Percentiles rank a stretch among this genome's conserved stretches.
Evolutionary conservation across 2,888 invertebrate species (phyloP).

Genomic region (Drosophila lacicola): DNA sequence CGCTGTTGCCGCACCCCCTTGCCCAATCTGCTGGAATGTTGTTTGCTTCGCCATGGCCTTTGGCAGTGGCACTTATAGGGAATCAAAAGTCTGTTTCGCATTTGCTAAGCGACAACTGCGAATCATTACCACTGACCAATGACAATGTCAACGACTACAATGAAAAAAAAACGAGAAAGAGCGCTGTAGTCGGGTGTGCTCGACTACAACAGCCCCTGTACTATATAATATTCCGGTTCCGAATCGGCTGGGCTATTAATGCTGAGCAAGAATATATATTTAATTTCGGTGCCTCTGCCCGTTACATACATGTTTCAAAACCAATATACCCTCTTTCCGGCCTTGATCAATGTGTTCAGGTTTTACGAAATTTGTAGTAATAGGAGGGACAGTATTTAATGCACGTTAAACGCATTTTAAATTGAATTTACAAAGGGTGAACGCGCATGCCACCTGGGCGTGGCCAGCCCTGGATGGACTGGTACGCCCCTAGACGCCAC

Average conservation of each 20-base stretch:
- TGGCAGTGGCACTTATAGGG: slow-evolving; percentile 70
- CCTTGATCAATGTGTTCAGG: too few relatives aligned
- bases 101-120: slow-evolving; percentile 19
- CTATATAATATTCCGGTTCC: too few relatives aligned
- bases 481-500: not conserved
- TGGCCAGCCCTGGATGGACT: not conserved
- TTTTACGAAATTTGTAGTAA: slow-evolving; percentile 19
- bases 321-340: too few relatives aligned
- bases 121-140: slow-evolving; percentile 38
- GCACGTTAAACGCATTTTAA: slow-evolving; percentile 67
- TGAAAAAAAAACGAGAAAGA: not conserved
- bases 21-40: slow-evolving; percentile 11
- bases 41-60: slow-evolving; percentile 40
- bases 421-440: slow-evolving; percentile 69
- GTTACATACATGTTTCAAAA: too few relatives aligned
- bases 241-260: too few relatives aligned
- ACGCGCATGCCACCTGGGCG: slow-evolving; percentile 9
- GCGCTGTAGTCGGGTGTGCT: too few relatives aligned
- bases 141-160: slow-evolving; percentile 19
- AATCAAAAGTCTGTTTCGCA: slow-evolving; percentile 52
- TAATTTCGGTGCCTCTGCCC: too few relatives aligned
- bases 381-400: slow-evolving; percentile 46
- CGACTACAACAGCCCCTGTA: slow-evolving; percentile 8
- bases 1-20: not conserved
- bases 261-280: too few relatives aligned